Conservation (phyloP, 2,113 vertebrate species). For the Cryptotis parvus region DNA sequence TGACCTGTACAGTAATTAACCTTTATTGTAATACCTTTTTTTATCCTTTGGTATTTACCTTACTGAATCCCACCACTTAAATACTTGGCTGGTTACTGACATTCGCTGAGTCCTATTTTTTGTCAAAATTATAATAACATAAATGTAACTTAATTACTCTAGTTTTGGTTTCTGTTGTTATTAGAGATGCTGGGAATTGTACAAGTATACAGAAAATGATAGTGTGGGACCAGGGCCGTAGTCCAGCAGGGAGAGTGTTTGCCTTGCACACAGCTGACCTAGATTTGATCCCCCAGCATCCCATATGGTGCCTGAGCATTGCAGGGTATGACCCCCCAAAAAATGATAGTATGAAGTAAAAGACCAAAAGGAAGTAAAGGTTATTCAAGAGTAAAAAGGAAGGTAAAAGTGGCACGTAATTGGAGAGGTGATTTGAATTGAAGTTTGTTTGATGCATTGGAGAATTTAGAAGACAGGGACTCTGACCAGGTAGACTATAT, state of each 20-base stretch:
- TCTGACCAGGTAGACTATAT: constrained; percentile 6
- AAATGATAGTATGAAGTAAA: constrained; percentile 41
- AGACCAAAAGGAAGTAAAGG: neutral
- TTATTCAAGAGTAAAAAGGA: neutral
- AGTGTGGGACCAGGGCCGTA: neutral
- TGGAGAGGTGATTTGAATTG: neutral
- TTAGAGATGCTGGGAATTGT: neutral
- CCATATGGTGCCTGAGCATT: too few species aligned
- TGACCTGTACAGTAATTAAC: constrained; percentile 28
- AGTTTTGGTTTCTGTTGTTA: too few species aligned
- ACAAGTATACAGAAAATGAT: neutral
- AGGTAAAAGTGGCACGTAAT: constrained; percentile 11
- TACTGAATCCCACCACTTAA: neutral
- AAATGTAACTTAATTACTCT: too few species aligned
- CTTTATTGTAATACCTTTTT: constrained; percentile 26
- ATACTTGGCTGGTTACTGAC: constrained; percentile 5
- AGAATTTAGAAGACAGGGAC: constrained; percentile 16
- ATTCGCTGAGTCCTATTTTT: constrained; percentile 7
- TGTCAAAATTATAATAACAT: constrained; percentile 10
- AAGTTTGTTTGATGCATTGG: neutral
- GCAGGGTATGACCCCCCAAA: too few species aligned
- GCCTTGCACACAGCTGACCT: too few species aligned
- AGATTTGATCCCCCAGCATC: too few species aligned
- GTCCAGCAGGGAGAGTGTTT: too few species aligned
- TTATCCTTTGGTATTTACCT: constrained; percentile 19